phyloP scores from a whole-genome alignment of 1,140 invertebrate species.

The Zaprionus taronus region DNA sequence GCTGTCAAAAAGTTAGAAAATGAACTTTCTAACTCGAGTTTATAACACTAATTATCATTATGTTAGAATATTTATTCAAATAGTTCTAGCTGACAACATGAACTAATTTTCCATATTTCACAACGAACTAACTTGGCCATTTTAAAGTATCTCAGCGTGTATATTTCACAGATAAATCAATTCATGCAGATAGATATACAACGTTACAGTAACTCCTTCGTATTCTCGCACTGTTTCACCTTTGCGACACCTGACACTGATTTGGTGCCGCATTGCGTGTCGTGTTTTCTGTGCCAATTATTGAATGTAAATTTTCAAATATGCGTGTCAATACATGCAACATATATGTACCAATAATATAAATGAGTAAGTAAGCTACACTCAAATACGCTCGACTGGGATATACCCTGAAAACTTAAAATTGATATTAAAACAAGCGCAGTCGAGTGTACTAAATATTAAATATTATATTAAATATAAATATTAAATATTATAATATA shows the following conservation, averaged over 20 bases:
- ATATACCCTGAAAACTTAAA: too few relatives aligned
- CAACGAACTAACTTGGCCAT: too few relatives aligned
- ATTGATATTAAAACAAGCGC: too few relatives aligned
- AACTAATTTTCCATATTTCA: too few relatives aligned
- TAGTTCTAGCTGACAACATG: background rate
- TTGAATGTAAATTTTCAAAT: constrained; percentile 22
- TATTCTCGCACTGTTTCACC: background rate
- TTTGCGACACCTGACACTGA: background rate
- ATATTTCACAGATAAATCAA: background rate
- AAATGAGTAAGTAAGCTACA: background rate
- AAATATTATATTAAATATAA: too few relatives aligned
- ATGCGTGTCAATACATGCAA: background rate
- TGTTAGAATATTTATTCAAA: background rate
- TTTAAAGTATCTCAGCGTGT: too few relatives aligned
- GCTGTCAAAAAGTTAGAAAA: background rate
- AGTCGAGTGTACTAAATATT: too few relatives aligned
- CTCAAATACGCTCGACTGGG: too few relatives aligned
- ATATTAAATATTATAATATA: too few relatives aligned
- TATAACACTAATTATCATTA: background rate
- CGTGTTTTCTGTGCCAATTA: background rate
- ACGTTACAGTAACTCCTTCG: background rate
- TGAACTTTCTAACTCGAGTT: background rate
- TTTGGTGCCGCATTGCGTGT: background rate
- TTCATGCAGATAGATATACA: background rate
- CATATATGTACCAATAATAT: background rate